These are phyloP conservation scores for Ammodramus savannarum DNA, from an alignment of 2,113 vertebrate species.

Conservation along the genomic window DNA sequence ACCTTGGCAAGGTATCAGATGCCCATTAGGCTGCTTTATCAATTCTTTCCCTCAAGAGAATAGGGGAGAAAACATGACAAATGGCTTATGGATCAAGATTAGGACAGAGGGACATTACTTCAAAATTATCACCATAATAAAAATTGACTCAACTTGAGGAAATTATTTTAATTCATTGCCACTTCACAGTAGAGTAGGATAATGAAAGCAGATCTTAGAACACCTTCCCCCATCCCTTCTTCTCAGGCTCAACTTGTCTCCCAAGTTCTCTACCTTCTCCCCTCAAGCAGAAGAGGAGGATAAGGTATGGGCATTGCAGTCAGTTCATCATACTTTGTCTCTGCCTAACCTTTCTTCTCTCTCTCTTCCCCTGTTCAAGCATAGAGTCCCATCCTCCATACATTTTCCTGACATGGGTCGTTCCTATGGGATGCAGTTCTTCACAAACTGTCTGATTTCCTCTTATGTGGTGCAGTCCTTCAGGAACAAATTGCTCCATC, in stretches of 20 bases:
- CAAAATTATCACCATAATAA: neutral
- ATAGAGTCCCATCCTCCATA: neutral
- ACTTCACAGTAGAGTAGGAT: neutral
- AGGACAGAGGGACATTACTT: neutral
- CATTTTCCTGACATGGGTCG: neutral
- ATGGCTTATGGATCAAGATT: neutral
- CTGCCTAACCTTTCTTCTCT: neutral
- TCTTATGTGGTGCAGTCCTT: fast-evolving
- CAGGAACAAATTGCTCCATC: neutral
- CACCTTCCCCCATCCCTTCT: neutral
- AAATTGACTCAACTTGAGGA: neutral
- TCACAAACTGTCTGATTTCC: neutral
- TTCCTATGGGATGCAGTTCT: neutral
- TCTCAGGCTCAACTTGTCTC: neutral
- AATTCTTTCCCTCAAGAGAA: neutral
- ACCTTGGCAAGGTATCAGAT: neutral
- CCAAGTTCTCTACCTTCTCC: neutral
- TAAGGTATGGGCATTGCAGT: neutral
- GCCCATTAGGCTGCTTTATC: neutral
- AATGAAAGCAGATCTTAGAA: neutral
- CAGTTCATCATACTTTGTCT: neutral
- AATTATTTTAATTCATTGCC: neutral
- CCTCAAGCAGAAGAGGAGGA: fast-evolving
- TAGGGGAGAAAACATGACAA: fast-evolving
- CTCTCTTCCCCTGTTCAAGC: neutral